Base-by-base conservation (phyloP, 2,888 invertebrate genomes). In the Rhimphoctona megacephalus region DNA sequence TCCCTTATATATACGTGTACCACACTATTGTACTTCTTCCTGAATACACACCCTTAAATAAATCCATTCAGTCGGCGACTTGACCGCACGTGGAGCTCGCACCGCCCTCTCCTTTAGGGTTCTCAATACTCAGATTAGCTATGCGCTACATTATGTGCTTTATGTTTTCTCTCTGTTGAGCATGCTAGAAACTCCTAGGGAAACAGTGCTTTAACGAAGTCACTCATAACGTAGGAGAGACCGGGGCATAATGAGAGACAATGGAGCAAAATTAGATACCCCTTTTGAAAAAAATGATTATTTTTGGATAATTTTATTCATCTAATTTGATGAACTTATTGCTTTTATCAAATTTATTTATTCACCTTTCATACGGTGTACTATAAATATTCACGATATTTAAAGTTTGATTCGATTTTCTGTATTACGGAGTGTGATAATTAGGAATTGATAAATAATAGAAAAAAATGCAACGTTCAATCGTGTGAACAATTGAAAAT, bases 11-110 rank as follows among this genome's bases (percentile, higher is more conserved):
- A 39, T 73, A 39, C 17, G 39, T 57, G 36, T 54, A 5, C 17
- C 64, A 33, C 70, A 86, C 89, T 82, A 92, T 92, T 92, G 92
- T 93, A 91, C 92, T 92, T 90, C 88, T 89, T 88, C 89, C 88
- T 91, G 92, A 93, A 93, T 92, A 92, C 93, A 93, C 92, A 92
- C 93, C 92, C 93, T 93, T 92, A 92, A 93, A 92, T 92, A 93
- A 93, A 93, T 92, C 92, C 91, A 90, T 92, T 90, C 87, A 67
- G 69, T 76, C 78, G 74, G 52, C 54, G 8, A 22, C n/a, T 78
- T 54, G 69, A 46, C 78, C 77, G 85, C 78, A 78, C 81, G 83
- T 78, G 69, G 73, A 64, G 76, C 73, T 79, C 74, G 82, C 77
- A 83, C 70, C 86, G 78, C 86, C 87, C 88, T 83, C 61, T 70